Base-by-base conservation (phyloP, 2,113 vertebrate species). In the Neofelis nebulosa region DNA sequence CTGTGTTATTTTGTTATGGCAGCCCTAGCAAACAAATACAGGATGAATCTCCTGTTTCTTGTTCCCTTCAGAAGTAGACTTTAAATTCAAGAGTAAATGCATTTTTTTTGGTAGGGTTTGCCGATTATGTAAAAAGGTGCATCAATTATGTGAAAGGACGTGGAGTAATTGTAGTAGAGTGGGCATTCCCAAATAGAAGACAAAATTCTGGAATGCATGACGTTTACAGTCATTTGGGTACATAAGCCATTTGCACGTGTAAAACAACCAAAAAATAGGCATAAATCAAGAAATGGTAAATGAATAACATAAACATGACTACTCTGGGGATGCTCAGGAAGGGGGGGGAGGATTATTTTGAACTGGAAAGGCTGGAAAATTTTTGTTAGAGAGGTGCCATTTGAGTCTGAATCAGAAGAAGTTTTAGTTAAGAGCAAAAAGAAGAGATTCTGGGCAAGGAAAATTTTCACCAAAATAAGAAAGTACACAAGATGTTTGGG, bases 81-180 rank as follows among this genome's bases (percentile, higher is more conserved):
- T 93, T 89, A 89, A 66, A 61, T 93, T 92, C 27, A 94, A 93
- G 38, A 94, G 9, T 55, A 83, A 85, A 63, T 36, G 12, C 23
- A 78, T 19, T 79, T 66, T 48, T 66, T 52, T 27, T 74, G 21
- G 45, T 45, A 45, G 21, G 78, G 45, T 41, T 50, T 50, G 0
- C 38, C 18, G 73, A 0, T 95, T 95, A 61, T 29, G 78, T 91
- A 31, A 74, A 95, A 74, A 87, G 3, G 50, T 80, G 2, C 5
- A 36, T 5, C 3, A 68, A 74, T 73, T 79, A 74, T 65, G 5
- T 55, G 21, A 74, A 96, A 82, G 33, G 80, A 61, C 76, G 48
- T 50, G 27, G 7, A 74, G 4, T 61, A 63, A 2, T 61, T 89
- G 18, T n/a, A 27, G 14, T 63, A 85, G 21, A 90, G 48, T 74